Percentiles rank a stretch among this genome's conserved stretches.
Evolutionary conservation across 92 coral and sea anemone genomes (phyloP).

Genomic region (Zoanthus solanderi): DNA sequence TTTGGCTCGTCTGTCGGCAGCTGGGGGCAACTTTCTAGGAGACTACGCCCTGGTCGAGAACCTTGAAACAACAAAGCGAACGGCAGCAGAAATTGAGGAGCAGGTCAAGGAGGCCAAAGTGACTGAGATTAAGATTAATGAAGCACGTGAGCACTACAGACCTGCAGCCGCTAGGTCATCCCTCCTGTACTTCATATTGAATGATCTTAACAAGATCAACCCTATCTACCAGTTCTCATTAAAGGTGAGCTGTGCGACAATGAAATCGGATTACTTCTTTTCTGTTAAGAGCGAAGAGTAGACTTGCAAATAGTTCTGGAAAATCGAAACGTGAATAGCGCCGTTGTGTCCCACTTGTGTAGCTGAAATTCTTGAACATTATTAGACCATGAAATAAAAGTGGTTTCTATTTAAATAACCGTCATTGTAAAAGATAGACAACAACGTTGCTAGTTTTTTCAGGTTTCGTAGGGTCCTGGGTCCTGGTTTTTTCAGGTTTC

Average conservation of each 20-base stretch:
- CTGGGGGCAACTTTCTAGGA: constrained; percentile 99
- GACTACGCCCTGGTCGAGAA: constrained; percentile 98
- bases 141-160: constrained; percentile 99
- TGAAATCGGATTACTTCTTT: neutral
- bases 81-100: constrained; percentile 98
- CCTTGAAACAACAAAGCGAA: constrained; percentile 96
- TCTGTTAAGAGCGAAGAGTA: neutral
- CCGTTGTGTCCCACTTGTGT: too few relatives aligned
- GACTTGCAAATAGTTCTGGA: neutral
- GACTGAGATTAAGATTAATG: constrained; percentile 95
- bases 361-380: too few relatives aligned
- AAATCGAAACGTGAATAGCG: neutral
- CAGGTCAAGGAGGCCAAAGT: constrained; percentile 96
- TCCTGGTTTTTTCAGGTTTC: too few relatives aligned
- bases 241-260: constrained; percentile 68
- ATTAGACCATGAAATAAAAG: too few relatives aligned
- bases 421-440: too few relatives aligned
- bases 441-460: too few relatives aligned
- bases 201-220: constrained; percentile 98
- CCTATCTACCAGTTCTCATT: constrained; percentile 98
- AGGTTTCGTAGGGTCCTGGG: too few relatives aligned
- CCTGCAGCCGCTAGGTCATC: constrained; percentile 98
- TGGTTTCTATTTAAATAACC: too few relatives aligned
- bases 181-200: constrained; percentile 91
- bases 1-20: constrained; percentile 96